Percentiles rank a stretch among this genome's conserved stretches.
Evolutionary conservation across 2,888 invertebrate genomes (phyloP).

Genomic region (Silvanus unidentatus): DNA sequence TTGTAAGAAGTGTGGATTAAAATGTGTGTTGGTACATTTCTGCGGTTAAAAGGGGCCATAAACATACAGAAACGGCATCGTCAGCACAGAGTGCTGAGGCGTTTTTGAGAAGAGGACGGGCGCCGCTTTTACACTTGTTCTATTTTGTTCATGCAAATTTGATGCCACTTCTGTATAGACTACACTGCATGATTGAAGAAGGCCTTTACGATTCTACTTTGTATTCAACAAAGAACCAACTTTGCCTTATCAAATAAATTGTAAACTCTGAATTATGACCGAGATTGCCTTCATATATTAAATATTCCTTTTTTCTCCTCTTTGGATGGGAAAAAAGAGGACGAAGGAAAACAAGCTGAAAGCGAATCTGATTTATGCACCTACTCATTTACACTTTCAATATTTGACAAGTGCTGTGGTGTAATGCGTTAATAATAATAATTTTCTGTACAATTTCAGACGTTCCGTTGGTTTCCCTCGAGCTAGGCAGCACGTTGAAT

Average conservation of each 20-base stretch:
- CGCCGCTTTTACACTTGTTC: slow-evolving; percentile 32
- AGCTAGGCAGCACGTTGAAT: slow-evolving; percentile 76
- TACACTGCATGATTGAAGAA: slow-evolving; percentile 19
- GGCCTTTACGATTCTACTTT: slow-evolving; percentile 19
- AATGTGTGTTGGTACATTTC: slow-evolving; percentile 22
- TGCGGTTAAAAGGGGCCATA: slow-evolving; percentile 28
- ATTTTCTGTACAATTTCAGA: slow-evolving; percentile 51
- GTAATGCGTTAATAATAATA: not conserved
- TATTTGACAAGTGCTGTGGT: too few species aligned
- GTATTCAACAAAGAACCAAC: slow-evolving; percentile 5
- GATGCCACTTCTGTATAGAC: slow-evolving; percentile 13
- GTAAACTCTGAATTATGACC: too few species aligned
- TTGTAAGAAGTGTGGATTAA: too few species aligned
- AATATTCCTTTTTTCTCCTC: slow-evolving; percentile 6
- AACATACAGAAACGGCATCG: slow-evolving; percentile 28
- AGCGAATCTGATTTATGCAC: too few species aligned
- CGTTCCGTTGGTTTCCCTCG: slow-evolving; percentile 74
- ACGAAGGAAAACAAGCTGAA: too few species aligned
- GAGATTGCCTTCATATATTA: slow-evolving; percentile 14
- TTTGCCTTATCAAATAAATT: slow-evolving; percentile 1
- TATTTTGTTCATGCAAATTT: slow-evolving; percentile 35
- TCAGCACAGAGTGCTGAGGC: slow-evolving; percentile 21
- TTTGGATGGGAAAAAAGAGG: too few species aligned
- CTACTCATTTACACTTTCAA: too few species aligned
- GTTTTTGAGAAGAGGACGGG: slow-evolving; percentile 23